Conservation (phyloP, 2,888 invertebrate species). For the Spisula solida region DNA sequence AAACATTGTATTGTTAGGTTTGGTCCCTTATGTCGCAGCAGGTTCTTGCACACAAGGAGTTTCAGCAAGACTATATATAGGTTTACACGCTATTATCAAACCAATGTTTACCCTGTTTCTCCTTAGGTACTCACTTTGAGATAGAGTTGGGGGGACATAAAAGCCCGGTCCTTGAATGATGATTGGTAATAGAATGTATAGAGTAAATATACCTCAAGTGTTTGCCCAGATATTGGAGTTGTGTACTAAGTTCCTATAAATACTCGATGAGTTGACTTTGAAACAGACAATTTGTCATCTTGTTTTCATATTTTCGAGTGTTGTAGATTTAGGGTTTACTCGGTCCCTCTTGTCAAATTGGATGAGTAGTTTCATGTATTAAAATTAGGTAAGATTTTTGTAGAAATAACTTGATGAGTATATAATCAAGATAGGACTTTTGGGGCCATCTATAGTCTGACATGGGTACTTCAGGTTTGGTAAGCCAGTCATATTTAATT, state of each 20-base stretch:
- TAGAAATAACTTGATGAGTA: too few relatives aligned
- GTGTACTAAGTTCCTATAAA: slow-evolving; percentile 51
- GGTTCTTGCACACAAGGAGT: not conserved
- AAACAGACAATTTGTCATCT: slow-evolving; percentile 52
- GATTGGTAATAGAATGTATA: slow-evolving; percentile 47
- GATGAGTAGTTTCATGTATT: not conserved
- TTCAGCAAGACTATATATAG: slow-evolving; percentile 1
- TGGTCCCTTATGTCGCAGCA: not conserved
- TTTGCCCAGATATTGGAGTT: slow-evolving; percentile 46
- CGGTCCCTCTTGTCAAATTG: not conserved
- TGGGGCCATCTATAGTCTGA: too few relatives aligned
- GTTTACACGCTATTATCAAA: slow-evolving; percentile 14
- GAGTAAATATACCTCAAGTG: slow-evolving; percentile 52
- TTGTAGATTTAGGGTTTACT: not conserved
- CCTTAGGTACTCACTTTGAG: slow-evolving; percentile 26
- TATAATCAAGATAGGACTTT: too few relatives aligned
- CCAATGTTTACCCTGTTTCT: slow-evolving; percentile 35
- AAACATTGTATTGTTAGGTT: not conserved
- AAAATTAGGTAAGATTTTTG: too few relatives aligned
- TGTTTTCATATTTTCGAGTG: slow-evolving; percentile 43
- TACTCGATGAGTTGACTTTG: slow-evolving; percentile 44
- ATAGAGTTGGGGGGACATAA: slow-evolving; percentile 36
- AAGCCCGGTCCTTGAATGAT: slow-evolving; percentile 10
- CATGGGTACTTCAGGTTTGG: too few relatives aligned
- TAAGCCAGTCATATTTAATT: too few relatives aligned